Conservation (phyloP, 2,888 invertebrate genomes). For the Diaprepes abbreviatus region DNA sequence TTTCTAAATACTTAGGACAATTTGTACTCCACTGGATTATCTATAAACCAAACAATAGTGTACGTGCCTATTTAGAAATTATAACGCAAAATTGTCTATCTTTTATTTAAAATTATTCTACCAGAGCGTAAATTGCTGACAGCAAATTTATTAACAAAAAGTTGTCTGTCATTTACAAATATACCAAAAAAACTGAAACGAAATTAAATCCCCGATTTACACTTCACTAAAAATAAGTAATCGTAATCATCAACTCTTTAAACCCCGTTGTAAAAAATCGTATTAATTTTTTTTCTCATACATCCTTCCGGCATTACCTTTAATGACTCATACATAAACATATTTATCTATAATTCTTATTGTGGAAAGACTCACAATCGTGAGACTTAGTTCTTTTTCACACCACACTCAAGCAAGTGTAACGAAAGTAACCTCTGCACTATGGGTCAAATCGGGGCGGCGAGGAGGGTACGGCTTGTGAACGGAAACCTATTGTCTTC, state of each 20-base stretch:
- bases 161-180: too few relatives aligned
- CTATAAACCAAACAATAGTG: too few relatives aligned
- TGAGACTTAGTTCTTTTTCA: constrained; percentile 57
- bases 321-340: constrained; percentile 62
- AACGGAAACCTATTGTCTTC: constrained; percentile 61
- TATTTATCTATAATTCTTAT: constrained; percentile 58
- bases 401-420: constrained; percentile 61
- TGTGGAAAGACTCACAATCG: constrained; percentile 56
- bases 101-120: too few relatives aligned
- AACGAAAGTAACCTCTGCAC: constrained; percentile 62
- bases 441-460: constrained; percentile 42
- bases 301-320: constrained; percentile 48
- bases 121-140: too few relatives aligned
- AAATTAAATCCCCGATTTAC: neutral
- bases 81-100: too few relatives aligned
- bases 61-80: too few relatives aligned
- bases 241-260: neutral
- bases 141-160: too few relatives aligned
- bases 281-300: constrained; percentile 34
- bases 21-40: too few relatives aligned
- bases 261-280: constrained; percentile 10
- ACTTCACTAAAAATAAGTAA: constrained; percentile 5
- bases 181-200: too few relatives aligned
- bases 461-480: constrained; percentile 56
- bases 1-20: too few relatives aligned